phyloP scores from a whole-genome alignment of 2,113 vertebrate genomes.

The Galeopterus variegatus region DNA sequence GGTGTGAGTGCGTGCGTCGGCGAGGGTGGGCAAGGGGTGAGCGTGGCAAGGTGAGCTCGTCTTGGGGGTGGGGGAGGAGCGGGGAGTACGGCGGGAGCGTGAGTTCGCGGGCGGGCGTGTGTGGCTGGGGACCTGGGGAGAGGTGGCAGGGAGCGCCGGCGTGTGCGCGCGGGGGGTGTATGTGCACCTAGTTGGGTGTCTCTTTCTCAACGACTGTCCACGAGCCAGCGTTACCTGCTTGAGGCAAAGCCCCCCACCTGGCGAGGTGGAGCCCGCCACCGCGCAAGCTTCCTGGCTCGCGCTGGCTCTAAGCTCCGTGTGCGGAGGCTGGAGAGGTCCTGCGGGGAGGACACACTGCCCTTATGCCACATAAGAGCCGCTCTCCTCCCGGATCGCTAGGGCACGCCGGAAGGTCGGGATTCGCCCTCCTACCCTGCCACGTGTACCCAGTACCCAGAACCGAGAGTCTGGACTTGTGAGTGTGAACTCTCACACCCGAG shows the following conservation, averaged over 20 bases:
- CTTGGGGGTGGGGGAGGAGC: conserved; percentile 51
- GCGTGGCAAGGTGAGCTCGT: conserved; percentile 77
- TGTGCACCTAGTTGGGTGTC: conserved; percentile 41
- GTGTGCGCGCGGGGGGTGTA: conserved; percentile 45
- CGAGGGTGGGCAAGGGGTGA: conserved; percentile 71
- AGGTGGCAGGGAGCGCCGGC: conserved; percentile 4
- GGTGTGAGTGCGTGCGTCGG: conserved; percentile 71
- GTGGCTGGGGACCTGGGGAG: conserved; percentile 11
- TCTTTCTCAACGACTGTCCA: conserved; percentile 55
- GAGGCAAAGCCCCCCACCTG: conserved; percentile 55
- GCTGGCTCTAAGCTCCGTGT: not conserved
- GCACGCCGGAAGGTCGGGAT: conserved; percentile 22
- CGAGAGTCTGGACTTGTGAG: not conserved
- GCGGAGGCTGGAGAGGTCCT: not conserved
- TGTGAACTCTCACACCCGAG: not conserved
- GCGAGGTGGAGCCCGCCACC: not conserved
- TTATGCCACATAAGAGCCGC: not conserved
- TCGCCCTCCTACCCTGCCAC: not conserved
- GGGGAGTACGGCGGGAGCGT: conserved; percentile 17
- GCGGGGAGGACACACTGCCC: not conserved
- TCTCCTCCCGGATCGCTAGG: not conserved
- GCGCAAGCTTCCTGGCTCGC: not conserved
- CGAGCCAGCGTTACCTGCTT: conserved; percentile 50
- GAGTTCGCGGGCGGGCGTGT: conserved; percentile 60
- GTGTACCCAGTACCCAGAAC: not conserved